A percentile compares a stretch with the other conserved stretches of the same genome.
phyloP scores from a whole-genome alignment of 2,113 vertebrate genomes.

The Capricornis sumatraensis region DNA sequence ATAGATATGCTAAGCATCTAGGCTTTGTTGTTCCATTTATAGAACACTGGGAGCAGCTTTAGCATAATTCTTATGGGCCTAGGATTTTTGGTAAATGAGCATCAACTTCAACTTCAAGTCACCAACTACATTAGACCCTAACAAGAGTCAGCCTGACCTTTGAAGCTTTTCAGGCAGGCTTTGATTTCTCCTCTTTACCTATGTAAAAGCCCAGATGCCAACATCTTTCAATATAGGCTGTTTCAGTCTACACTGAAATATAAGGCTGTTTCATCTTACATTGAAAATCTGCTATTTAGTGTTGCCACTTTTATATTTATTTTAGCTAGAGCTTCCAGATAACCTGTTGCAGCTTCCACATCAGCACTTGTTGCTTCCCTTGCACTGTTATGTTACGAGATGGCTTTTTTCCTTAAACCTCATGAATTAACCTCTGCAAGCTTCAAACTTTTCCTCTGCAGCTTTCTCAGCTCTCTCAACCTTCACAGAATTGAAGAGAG shows the following conservation, averaged over 20 bases:
- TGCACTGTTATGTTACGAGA: background rate
- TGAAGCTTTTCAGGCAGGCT: background rate
- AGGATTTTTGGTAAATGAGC: background rate
- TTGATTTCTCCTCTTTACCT: background rate
- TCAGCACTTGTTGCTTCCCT: background rate
- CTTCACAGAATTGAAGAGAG: background rate
- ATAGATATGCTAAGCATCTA: background rate
- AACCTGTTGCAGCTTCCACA: background rate
- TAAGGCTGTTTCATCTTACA: background rate
- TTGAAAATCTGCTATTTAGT: background rate
- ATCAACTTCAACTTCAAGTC: background rate
- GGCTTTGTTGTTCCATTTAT: background rate
- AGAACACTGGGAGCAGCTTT: background rate
- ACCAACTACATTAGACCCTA: background rate
- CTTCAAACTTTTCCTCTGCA: background rate
- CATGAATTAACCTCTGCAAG: background rate
- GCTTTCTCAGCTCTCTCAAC: background rate
- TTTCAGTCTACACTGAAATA: background rate
- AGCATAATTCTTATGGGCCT: background rate
- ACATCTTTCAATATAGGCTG: background rate
- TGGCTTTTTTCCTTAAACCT: background rate
- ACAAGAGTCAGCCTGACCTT: background rate
- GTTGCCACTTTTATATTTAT: background rate
- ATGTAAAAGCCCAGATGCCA: background rate
- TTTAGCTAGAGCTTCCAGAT: background rate